phyloP scores from a whole-genome alignment of 2,113 vertebrate species.

The Laticauda laticaudata region DNA sequence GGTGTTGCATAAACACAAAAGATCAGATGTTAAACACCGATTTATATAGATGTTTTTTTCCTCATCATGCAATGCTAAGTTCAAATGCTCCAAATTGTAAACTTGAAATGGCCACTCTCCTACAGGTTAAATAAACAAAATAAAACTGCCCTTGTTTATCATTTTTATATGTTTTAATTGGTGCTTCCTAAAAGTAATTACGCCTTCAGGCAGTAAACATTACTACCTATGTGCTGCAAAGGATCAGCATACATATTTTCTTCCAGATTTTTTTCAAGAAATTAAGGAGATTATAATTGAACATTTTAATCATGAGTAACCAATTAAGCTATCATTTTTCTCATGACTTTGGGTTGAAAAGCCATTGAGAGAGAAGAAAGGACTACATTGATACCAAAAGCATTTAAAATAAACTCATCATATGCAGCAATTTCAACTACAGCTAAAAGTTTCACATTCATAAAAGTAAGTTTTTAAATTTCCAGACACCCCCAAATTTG shows the following conservation, averaged over 20 bases:
- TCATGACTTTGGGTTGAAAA: background rate
- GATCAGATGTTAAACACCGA: background rate
- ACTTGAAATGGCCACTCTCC: background rate
- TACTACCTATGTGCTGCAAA: no score
- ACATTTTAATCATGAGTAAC: slow-evolving; percentile 8
- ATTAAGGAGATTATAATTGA: background rate
- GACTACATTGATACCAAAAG: background rate
- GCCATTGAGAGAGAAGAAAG: background rate
- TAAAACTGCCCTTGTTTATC: background rate
- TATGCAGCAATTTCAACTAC: background rate
- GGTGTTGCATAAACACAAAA: slow-evolving; percentile 20
- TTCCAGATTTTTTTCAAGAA: background rate
- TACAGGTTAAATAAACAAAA: background rate
- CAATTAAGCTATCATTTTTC: slow-evolving; percentile 13
- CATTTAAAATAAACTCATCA: background rate
- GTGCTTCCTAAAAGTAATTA: background rate
- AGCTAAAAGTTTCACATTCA: background rate
- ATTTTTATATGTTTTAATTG: background rate
- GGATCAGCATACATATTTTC: background rate
- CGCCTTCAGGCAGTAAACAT: background rate
- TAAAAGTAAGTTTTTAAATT: background rate
- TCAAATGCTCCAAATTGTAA: background rate
- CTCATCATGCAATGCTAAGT: background rate
- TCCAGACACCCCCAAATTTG: background rate
- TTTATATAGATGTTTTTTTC: background rate